Percentiles rank a stretch among this genome's conserved stretches.
Evolutionary conservation across 2,113 vertebrate genomes (phyloP).

Genomic region (Zosterops borbonicus): DNA sequence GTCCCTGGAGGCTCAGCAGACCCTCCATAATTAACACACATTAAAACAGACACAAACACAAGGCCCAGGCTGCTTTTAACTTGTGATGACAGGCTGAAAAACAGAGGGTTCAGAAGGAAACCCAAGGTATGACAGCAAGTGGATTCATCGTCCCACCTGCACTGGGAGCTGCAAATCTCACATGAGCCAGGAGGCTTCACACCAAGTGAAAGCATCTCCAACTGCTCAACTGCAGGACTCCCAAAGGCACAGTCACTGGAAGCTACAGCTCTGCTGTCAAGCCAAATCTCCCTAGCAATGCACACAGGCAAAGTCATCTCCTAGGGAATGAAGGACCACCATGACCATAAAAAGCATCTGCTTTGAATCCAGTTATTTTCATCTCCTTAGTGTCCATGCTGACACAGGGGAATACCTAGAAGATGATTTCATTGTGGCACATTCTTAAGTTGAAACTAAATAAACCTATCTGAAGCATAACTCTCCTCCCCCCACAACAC

Average conservation of each 20-base stretch:
- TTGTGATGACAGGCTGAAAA: background rate
- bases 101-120: background rate
- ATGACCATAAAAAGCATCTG: background rate
- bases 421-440: background rate
- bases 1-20: background rate
- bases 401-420: background rate
- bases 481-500: background rate
- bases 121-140: background rate
- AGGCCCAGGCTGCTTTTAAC: background rate
- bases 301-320: background rate
- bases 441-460: background rate
- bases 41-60: background rate
- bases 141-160: background rate
- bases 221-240: background rate
- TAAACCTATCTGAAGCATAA: background rate
- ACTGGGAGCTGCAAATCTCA: background rate
- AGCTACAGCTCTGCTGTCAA: background rate
- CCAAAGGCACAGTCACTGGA: background rate
- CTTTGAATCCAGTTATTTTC: background rate
- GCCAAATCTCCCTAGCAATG: background rate
- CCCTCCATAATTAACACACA: accelerated
- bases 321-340: background rate
- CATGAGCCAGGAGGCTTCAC: background rate
- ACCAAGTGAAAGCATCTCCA: background rate
- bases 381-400: background rate